phyloP scores from a whole-genome alignment of 2,113 vertebrate species.

The Erythrocercus mccallii region DNA sequence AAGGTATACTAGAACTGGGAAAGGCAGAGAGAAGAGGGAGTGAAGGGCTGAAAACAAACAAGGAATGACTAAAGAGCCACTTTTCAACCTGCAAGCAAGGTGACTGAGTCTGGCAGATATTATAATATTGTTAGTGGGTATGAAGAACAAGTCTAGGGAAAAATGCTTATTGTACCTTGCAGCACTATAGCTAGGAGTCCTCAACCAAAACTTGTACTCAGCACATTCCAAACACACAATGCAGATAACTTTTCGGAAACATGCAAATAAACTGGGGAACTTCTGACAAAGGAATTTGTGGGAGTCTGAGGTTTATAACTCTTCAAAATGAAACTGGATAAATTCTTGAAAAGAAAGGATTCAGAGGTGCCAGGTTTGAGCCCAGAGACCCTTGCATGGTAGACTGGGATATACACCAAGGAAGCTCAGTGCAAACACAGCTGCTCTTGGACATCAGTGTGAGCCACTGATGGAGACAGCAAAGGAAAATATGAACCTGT shows the following conservation, averaged over 20 bases:
- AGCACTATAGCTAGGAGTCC: not conserved
- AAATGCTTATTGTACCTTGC: not conserved
- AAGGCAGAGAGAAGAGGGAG: not conserved
- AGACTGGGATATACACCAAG: not conserved
- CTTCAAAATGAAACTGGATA: not conserved
- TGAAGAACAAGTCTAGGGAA: not conserved
- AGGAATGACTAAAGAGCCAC: not conserved
- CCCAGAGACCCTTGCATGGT: not conserved
- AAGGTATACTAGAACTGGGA: not conserved
- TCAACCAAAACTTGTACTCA: not conserved
- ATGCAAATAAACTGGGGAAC: not conserved
- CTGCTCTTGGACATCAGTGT: not conserved
- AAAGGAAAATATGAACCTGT: not conserved
- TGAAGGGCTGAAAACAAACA: not conserved
- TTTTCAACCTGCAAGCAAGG: not conserved
- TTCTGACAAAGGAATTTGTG: not conserved
- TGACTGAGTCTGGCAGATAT: not conserved
- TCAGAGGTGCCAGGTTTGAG: not conserved
- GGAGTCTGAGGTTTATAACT: not conserved
- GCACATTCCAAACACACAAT: not conserved
- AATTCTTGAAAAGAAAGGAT: not conserved
- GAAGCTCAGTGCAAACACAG: not conserved
- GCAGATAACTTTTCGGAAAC: not conserved
- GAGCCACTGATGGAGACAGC: not conserved
- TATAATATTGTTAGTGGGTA: not conserved